These are phyloP conservation scores for Oreochromis mossambicus DNA, from an alignment of 2,797 vertebrate species.

Conservation along the genomic window DNA sequence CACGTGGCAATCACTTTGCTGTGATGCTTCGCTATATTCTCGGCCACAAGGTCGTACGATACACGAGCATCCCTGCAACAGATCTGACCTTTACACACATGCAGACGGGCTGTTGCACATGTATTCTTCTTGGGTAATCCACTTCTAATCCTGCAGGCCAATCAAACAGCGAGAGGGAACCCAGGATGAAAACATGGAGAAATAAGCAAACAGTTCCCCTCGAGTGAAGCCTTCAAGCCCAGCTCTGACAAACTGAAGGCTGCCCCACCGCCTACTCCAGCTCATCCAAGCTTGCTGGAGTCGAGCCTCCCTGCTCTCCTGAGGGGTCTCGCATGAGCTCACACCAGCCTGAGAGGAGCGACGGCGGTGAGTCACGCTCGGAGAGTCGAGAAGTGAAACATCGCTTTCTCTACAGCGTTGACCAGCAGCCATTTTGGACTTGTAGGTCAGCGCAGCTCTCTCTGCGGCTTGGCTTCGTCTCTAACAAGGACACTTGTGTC, in stretches of 20 bases:
- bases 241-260: background rate
- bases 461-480: background rate
- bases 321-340: background rate
- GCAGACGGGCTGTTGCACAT: background rate
- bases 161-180: conserved; percentile 46
- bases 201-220: background rate
- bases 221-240: background rate
- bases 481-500: conserved; percentile 65
- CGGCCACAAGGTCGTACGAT: background rate
- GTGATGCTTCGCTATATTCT: background rate
- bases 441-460: background rate
- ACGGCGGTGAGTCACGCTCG: background rate
- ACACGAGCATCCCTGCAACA: background rate
- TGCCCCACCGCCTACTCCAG: background rate
- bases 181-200: conserved; percentile 18
- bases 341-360: background rate
- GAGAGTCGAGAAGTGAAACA: background rate
- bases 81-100: conserved; percentile 2
- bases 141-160: conserved; percentile 51
- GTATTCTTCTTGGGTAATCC: conserved; percentile 4
- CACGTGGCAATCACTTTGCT: background rate
- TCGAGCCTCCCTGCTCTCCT: background rate
- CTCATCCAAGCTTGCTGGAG: background rate
- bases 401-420: background rate
- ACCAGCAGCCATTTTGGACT: conserved; percentile 40